Percentiles rank a stretch among this genome's conserved stretches.
These are phyloP conservation scores for Actinopyga echinites DNA, from an alignment of 53 echinoderm and acorn worm species.

Conservation along the genomic window DNA sequence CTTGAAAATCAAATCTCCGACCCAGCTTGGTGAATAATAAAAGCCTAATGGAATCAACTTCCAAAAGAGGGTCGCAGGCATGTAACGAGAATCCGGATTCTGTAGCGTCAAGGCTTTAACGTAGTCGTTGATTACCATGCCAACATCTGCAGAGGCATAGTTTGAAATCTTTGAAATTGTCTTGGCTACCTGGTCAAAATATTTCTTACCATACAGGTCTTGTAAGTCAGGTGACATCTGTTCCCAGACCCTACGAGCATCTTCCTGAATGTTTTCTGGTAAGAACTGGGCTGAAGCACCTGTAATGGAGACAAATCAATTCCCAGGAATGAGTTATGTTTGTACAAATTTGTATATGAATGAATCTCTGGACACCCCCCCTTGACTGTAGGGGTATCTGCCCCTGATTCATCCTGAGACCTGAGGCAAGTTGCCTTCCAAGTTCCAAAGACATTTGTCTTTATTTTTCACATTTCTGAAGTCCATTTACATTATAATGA, in stretches of 20 bases:
- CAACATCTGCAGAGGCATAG: background rate
- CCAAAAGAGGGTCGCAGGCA: conserved; percentile 49
- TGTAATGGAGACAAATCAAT: background rate
- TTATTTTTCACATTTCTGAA: too few relatives aligned
- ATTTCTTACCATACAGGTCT: conserved; percentile 63
- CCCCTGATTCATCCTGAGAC: too few relatives aligned
- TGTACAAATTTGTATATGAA: too few relatives aligned
- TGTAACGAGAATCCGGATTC: conserved; percentile 55
- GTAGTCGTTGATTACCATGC: conserved; percentile 46
- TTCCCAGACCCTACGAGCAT: conserved; percentile 45
- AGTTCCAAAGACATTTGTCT: too few relatives aligned
- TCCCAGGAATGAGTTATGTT: too few relatives aligned
- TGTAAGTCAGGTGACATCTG: conserved; percentile 41
- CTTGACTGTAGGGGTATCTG: too few relatives aligned
- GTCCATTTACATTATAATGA: too few relatives aligned
- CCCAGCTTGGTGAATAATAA: conserved; percentile 40
- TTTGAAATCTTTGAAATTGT: background rate
- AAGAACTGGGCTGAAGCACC: conserved; percentile 54
- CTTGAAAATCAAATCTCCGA: conserved; percentile 55
- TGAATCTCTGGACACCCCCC: too few relatives aligned
- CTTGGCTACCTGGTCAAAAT: conserved; percentile 33
- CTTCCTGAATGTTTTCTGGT: conserved; percentile 18
- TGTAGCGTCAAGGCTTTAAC: conserved; percentile 54
- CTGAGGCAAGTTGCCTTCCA: too few relatives aligned
- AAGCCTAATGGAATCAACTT: conserved; percentile 42